Conservation (phyloP, 2,113 vertebrate species). For the Lepisosteus osseus region DNA sequence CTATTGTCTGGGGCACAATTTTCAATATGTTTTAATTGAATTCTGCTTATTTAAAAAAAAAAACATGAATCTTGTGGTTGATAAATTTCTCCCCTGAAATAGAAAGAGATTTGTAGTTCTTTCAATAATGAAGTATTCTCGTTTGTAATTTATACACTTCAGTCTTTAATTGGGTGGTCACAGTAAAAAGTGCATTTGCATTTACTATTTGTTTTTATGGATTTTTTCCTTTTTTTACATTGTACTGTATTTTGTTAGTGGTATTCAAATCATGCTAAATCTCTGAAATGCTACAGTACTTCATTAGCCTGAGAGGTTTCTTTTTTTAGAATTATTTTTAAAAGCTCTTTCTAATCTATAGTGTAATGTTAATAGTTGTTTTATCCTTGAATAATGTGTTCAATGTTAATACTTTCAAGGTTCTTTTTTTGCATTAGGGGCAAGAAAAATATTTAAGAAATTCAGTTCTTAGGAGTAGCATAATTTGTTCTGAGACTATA, state of each 20-base stretch:
- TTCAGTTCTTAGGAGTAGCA: no score
- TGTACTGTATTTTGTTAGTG: neutral
- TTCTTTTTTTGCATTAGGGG: neutral
- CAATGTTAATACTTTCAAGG: neutral
- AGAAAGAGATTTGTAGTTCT: neutral
- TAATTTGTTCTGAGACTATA: no score
- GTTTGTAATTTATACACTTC: neutral
- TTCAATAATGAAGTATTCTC: neutral
- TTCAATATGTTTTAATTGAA: neutral
- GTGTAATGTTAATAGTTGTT: neutral
- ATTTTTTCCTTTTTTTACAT: conserved; percentile 9
- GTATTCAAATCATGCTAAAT: neutral
- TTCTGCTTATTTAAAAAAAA: neutral
- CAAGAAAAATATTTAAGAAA: no score
- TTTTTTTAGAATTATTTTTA: neutral
- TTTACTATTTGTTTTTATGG: conserved; percentile 32
- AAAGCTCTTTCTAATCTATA: neutral
- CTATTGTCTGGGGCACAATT: no score
- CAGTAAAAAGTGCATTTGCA: conserved; percentile 23
- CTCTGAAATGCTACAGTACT: neutral
- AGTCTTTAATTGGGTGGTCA: neutral
- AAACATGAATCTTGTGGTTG: neutral
- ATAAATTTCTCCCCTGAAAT: conserved; percentile 8
- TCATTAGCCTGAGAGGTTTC: neutral
- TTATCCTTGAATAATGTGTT: neutral